Evolutionary conservation across 2,888 invertebrate species (phyloP), one percentile per base, ranked within the genome.

Genomic region (Uloborus plumipes): DNA sequence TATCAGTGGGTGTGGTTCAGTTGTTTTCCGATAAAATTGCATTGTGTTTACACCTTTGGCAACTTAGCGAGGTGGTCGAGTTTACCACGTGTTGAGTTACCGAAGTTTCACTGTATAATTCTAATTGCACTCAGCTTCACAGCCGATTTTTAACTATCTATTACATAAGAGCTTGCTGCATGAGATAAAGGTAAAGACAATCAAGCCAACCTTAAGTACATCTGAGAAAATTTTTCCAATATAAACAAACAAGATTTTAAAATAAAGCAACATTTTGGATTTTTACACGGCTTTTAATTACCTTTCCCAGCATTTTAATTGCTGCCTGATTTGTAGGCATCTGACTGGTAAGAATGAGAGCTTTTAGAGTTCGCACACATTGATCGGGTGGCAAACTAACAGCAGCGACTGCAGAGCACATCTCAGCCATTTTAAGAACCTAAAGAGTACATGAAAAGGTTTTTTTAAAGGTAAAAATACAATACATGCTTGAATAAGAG

Each of bases 241-340:
- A 39, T 39, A 39, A 39, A 31, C 26, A 26, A 20, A 62, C 0
- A 11, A 26, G 1, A 20, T 61, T 22, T 16, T 26, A 26, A 3
- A 22, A 26, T 61, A 6, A 26, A 62, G 2, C 16, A 11, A 58
- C 7, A 1, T 1, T 20, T 58, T 58, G 13, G 13, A 9, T 20
- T 58, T 7, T 62, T 66, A 6, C 39, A 9, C 9, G 3, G 39
- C 3, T 39, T 39, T 39, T 1, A 2, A 39, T 80, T 83, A 87
- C 87, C 85, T 88, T 88, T 15, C 94, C 94, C 61, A 96, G 91
- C 91, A 98, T 93, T 91, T 98, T 98, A 66, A 98, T 94, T 80
- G 97, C 97, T 86, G 96, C 96, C 89, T 96, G 92, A 88, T 96
- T 95, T 77, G 94, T 92, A 0, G 97, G 97, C 90, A 93, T 95